Base-by-base conservation (phyloP, 2,797 vertebrate species). In the Pachyuromys duprasi region DNA sequence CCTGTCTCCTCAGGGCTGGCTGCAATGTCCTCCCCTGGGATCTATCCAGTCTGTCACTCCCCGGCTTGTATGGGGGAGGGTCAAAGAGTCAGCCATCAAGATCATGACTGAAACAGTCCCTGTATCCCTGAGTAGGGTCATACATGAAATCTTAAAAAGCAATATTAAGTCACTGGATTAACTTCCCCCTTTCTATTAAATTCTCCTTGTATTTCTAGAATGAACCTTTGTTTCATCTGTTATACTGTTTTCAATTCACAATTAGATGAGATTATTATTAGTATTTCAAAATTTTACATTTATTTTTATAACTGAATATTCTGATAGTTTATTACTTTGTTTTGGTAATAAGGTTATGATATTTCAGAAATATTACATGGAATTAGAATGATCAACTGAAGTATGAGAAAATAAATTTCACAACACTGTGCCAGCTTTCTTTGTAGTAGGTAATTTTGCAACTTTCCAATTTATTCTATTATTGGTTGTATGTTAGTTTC, bases 121-220 rank as follows among this genome's bases (percentile, higher is more conserved):
- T n/a, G n/a, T n/a, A n/a, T n/a, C n/a, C n/a, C n/a, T n/a, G n/a
- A n/a, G n/a, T n/a, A n/a, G n/a, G n/a, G n/a, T n/a, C n/a, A n/a
- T n/a, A n/a, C n/a, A n/a, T n/a, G n/a, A n/a, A n/a, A n/a, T n/a
- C n/a, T n/a, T n/a, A 15, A 70, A 53, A 84, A 53, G 3, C 2
- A 69, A 49, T 69, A n/a, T 81, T 53, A 49, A 26, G 33, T 69
- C 6, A 36, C 18, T 55, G 33, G 33, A 86, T 57, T 65, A 88
- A 49, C 60, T 72, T 31, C 9, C 12, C 55, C n/a, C n/a, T n/a
- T n/a, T 89, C 28, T 55, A 80, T 74, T 79, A 86, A 74, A 57
- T 75, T 74, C 11, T 76, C n/a, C n/a, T n/a, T 90, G 18, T 87
- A 93, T 53, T 90, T 93, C 79, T 81, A 45, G 18, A 91, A 39